Evolutionary conservation across 2,113 vertebrate species (phyloP).

Genomic region (Labeo catla): DNA sequence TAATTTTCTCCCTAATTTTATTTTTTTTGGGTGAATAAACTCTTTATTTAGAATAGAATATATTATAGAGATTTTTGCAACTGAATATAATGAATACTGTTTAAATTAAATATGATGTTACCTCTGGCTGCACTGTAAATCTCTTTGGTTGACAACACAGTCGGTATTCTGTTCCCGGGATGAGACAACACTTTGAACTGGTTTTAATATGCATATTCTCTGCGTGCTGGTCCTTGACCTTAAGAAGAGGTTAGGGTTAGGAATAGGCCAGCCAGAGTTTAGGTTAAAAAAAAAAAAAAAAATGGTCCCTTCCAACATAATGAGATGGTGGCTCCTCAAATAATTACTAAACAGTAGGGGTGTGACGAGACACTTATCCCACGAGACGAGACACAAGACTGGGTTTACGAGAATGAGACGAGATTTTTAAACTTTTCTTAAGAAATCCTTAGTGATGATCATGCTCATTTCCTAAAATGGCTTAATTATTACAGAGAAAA

Average conservation of each 20-base stretch:
- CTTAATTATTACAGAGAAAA: too few species aligned
- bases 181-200: slow-evolving; percentile 28
- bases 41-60: too few species aligned
- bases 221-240: not conserved
- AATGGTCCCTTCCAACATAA: not conserved
- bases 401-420: too few species aligned
- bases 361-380: too few species aligned
- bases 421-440: too few species aligned
- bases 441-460: too few species aligned
- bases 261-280: too few species aligned
- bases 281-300: not conserved
- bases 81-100: not conserved
- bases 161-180: not conserved
- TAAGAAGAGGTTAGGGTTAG: not conserved
- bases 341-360: not conserved
- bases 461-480: too few species aligned
- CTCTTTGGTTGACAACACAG: not conserved
- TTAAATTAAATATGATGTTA: not conserved
- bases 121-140: not conserved
- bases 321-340: not conserved
- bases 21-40: too few species aligned
- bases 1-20: too few species aligned
- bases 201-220: not conserved
- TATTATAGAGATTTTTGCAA: not conserved
- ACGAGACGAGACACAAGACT: too few species aligned